Evolutionary conservation across 2,888 invertebrate genomes (phyloP).

Genomic region (Phrixothrix hirtus): DNA sequence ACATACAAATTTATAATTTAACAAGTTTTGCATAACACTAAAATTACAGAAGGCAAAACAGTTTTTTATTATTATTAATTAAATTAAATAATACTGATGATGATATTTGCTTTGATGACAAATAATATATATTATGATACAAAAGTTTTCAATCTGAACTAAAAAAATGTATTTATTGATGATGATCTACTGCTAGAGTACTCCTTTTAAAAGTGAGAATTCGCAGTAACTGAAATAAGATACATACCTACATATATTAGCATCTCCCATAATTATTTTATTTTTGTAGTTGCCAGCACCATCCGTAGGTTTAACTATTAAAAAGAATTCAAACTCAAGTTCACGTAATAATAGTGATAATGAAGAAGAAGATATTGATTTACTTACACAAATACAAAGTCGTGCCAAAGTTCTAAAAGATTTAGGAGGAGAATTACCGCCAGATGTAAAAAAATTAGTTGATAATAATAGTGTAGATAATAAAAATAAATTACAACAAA

Average conservation of each 20-base stretch:
- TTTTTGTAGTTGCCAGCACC: background rate
- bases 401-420: slow-evolving; percentile 55
- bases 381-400: slow-evolving; percentile 53
- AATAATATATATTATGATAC: slow-evolving; percentile 12
- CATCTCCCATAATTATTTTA: background rate
- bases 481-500: slow-evolving; percentile 17
- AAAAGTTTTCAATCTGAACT: slow-evolving; percentile 57
- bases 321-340: slow-evolving; percentile 4
- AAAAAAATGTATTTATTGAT: slow-evolving; percentile 38
- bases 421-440: slow-evolving; percentile 52
- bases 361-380: slow-evolving; percentile 52
- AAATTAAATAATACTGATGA: slow-evolving; percentile 14
- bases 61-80: too few relatives aligned
- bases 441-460: slow-evolving; percentile 47
- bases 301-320: background rate
- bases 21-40: too few relatives aligned
- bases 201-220: slow-evolving; percentile 45
- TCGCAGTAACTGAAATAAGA: slow-evolving; percentile 51
- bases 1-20: too few relatives aligned
- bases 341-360: slow-evolving; percentile 29
- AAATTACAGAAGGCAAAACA: too few relatives aligned
- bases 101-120: background rate
- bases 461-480: slow-evolving; percentile 12
- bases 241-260: background rate
- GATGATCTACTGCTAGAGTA: slow-evolving; percentile 55